A percentile compares a stretch with the other conserved stretches of the same genome.
phyloP scores from a whole-genome alignment of 2,113 vertebrate genomes.

The Emydocephalus ijimae region DNA sequence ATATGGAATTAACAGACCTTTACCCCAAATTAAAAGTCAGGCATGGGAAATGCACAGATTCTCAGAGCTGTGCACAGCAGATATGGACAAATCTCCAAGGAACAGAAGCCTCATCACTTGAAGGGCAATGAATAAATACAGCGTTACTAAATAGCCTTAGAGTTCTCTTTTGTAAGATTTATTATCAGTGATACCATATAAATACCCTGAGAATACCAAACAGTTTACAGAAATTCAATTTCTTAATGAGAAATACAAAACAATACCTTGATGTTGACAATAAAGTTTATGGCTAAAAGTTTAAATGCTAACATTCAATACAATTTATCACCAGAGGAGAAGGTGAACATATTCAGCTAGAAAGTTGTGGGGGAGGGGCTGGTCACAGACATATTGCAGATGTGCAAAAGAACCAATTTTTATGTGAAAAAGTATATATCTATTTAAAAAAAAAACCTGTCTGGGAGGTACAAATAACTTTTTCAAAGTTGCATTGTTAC shows the following conservation, averaged over 20 bases:
- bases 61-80: constrained; percentile 55
- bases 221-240: background rate
- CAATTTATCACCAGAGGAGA: background rate
- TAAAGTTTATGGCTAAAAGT: background rate
- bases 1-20: constrained; percentile 69
- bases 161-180: background rate
- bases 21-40: constrained; percentile 62
- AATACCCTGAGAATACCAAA: background rate
- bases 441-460: background rate
- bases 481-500: background rate
- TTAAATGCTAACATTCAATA: background rate
- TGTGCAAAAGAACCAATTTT: background rate
- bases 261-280: background rate
- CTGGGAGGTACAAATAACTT: background rate
- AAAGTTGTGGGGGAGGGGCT: background rate
- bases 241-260: background rate
- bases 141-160: background rate
- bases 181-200: background rate
- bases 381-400: background rate
- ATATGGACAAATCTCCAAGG: constrained; percentile 52
- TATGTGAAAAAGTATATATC: background rate
- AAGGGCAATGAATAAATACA: background rate
- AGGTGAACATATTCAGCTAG: background rate
- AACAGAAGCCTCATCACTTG: constrained; percentile 10
- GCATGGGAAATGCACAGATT: constrained; percentile 68